Evolutionary conservation across 2,888 invertebrate genomes (phyloP).

Genomic region (Choreutis nemorana): DNA sequence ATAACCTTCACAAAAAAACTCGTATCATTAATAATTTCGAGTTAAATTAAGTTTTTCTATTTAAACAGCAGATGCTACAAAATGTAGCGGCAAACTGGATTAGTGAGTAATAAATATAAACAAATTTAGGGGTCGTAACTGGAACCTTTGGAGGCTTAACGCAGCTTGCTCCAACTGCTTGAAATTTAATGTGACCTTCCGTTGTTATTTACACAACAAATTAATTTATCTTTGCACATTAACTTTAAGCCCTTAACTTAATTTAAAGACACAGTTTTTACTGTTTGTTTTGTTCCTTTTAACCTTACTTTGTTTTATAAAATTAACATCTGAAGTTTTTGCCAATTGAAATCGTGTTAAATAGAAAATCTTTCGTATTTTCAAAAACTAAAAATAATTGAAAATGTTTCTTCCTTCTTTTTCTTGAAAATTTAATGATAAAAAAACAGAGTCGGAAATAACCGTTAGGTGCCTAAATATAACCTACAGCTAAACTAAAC

Average conservation of each 20-base stretch:
- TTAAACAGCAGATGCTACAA: slow-evolving; percentile 16
- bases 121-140: slow-evolving; percentile 21
- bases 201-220: slow-evolving; percentile 15
- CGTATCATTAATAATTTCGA: slow-evolving; percentile 14
- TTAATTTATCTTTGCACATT: slow-evolving; percentile 11
- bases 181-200: slow-evolving; percentile 17
- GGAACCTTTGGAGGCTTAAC: slow-evolving; percentile 17
- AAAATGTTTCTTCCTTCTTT: too few species aligned
- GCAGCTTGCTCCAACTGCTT: slow-evolving; percentile 15
- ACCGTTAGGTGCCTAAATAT: too few species aligned
- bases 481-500: too few species aligned
- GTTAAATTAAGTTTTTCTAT: slow-evolving; percentile 18
- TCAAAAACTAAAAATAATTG: too few species aligned
- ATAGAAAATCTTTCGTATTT: too few species aligned
- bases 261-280: too few species aligned
- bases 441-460: too few species aligned
- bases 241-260: not conserved
- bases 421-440: too few species aligned
- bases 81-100: slow-evolving; percentile 17
- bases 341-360: too few species aligned
- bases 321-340: too few species aligned
- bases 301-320: too few species aligned
- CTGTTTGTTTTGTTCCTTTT: too few species aligned
- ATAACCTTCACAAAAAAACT: slow-evolving; percentile 8
- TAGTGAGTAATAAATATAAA: slow-evolving; percentile 22